Percentiles rank a stretch among this genome's conserved stretches.
Evolutionary conservation across 2,797 vertebrate genomes (phyloP).

Genomic region (Toxotes lorentzi): DNA sequence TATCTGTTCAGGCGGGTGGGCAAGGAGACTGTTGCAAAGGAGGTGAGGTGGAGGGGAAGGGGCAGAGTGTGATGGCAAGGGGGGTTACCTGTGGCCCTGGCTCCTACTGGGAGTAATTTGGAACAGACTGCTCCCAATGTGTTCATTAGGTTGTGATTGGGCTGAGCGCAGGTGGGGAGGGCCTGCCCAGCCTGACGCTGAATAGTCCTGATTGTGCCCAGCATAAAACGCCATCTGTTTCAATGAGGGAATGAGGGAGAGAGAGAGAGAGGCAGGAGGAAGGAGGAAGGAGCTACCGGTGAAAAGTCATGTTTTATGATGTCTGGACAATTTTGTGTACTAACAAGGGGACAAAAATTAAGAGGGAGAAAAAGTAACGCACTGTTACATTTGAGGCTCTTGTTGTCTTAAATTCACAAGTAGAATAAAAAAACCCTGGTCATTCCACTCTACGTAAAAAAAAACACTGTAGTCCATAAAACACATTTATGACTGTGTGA

Average conservation of each 20-base stretch:
- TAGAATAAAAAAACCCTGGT: not conserved
- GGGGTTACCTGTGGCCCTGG: constrained; percentile 89
- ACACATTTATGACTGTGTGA: constrained; percentile 13
- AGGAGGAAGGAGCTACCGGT: constrained; percentile 62
- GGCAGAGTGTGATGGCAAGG: constrained; percentile 64
- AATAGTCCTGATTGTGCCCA: constrained; percentile 93
- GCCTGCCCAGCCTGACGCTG: constrained; percentile 90
- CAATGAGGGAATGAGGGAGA: constrained; percentile 73
- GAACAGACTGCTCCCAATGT: constrained; percentile 95
- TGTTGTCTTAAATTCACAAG: constrained; percentile 29
- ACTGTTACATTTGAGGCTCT: constrained; percentile 4
- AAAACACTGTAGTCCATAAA: not conserved
- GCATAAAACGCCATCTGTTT: constrained; percentile 96
- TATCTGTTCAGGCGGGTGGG: constrained; percentile 64
- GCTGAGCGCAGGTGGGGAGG: constrained; percentile 92
- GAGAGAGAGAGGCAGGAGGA: constrained; percentile 38
- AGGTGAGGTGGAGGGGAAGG: constrained; percentile 76
- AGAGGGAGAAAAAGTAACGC: constrained; percentile 19
- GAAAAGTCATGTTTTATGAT: constrained; percentile 77
- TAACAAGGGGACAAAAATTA: constrained; percentile 43
- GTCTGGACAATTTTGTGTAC: constrained; percentile 68
- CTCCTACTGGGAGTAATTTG: constrained; percentile 96
- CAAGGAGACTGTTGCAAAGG: constrained; percentile 66
- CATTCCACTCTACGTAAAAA: not conserved
- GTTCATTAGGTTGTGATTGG: constrained; percentile 96